Evolutionary conservation across 2,113 vertebrate genomes (phyloP).

Genomic region (Chaetorhynchus papuensis): DNA sequence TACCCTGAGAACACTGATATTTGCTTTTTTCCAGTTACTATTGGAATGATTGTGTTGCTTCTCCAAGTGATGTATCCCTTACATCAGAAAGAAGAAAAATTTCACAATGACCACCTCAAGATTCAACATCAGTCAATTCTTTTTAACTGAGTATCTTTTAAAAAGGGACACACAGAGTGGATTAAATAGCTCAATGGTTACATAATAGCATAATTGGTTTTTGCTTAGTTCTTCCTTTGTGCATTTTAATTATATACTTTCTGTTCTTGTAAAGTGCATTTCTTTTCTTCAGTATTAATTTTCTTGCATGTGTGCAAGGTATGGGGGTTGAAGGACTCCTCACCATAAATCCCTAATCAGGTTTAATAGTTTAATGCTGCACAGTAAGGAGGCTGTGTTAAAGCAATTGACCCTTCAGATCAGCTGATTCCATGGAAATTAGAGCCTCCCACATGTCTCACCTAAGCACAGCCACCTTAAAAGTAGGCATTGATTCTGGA

Average conservation of each 20-base stretch:
- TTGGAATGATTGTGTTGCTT: neutral
- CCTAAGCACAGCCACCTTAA: neutral
- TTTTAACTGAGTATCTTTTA: neutral
- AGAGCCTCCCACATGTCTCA: neutral
- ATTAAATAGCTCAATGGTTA: neutral
- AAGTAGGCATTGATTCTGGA: neutral
- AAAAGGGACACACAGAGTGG: neutral
- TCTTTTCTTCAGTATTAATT: neutral
- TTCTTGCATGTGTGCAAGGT: neutral
- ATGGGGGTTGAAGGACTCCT: neutral
- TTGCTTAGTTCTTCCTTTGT: neutral
- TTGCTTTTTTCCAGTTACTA: neutral
- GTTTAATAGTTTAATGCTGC: slow-evolving; percentile 4
- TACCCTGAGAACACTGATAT: neutral
- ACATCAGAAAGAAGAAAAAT: neutral
- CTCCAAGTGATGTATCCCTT: neutral
- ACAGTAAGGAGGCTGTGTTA: neutral
- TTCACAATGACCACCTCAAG: neutral
- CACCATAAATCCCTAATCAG: neutral
- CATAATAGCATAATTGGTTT: neutral
- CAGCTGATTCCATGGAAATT: slow-evolving; percentile 17
- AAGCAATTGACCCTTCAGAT: slow-evolving; percentile 10
- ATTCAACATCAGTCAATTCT: neutral
- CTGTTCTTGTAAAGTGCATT: neutral
- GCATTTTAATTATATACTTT: neutral